These are phyloP conservation scores for Diprion similis DNA, from an alignment of 1,140 invertebrate genomes.

Conservation along the genomic window DNA sequence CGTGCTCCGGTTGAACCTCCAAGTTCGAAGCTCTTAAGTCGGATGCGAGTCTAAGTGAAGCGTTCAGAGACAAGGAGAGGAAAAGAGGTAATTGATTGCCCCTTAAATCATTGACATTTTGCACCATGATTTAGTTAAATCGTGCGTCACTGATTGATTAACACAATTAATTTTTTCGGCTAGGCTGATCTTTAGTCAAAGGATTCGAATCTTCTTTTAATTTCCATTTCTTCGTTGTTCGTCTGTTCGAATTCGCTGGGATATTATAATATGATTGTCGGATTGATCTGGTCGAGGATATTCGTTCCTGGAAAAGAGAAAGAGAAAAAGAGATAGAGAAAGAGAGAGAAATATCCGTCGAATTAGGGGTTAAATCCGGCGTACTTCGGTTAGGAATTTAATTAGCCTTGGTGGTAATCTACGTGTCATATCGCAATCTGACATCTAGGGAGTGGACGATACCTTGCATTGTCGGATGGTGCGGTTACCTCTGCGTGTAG, in stretches of 20 bases:
- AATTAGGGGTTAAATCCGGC: neutral
- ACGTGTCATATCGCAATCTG: neutral
- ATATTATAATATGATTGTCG: no score
- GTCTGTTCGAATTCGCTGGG: no score
- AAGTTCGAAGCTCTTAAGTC: slow-evolving; percentile 2
- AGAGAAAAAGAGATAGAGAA: neutral
- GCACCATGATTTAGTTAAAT: no score
- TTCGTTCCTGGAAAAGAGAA: no score
- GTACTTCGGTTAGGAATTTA: neutral
- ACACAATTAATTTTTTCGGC: no score
- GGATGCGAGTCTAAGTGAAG: neutral
- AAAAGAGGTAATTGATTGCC: neutral
- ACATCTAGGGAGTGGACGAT: neutral
- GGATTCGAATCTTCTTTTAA: no score
- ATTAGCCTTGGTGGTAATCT: neutral
- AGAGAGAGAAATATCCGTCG: neutral
- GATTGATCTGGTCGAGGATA: no score
- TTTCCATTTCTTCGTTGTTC: no score
- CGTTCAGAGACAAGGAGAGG: neutral
- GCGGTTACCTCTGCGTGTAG: no score
- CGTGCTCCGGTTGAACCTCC: neutral
- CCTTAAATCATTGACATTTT: neutral
- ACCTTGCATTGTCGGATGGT: neutral
- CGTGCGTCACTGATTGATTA: no score
- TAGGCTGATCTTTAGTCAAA: no score